A percentile compares a stretch with the other conserved stretches of the same genome.
Evolutionary conservation across 2,113 vertebrate genomes (phyloP).

Genomic region (Sander vitreus): DNA sequence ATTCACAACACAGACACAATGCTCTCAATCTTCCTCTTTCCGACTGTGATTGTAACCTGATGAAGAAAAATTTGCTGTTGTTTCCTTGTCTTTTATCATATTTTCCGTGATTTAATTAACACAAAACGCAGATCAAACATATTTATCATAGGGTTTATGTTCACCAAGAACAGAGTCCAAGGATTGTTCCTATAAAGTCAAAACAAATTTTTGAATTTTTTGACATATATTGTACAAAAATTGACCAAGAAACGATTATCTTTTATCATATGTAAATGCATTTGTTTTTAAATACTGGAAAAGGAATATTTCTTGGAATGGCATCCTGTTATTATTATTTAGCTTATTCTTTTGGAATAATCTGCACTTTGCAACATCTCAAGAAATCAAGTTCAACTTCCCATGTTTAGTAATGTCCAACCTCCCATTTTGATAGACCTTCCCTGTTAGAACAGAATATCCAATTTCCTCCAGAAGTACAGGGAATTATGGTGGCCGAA

Average conservation of each 20-base stretch:
- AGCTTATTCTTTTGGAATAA: background rate
- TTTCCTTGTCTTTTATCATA: conserved; percentile 16
- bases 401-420: conserved; percentile 1
- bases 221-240: background rate
- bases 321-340: background rate
- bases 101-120: background rate
- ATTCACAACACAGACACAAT: conserved; percentile 53
- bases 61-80: conserved; percentile 8
- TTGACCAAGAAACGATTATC: background rate
- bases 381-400: background rate
- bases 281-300: background rate
- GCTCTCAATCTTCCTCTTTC: conserved; percentile 51
- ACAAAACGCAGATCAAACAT: conserved; percentile 5
- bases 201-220: background rate
- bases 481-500: background rate
- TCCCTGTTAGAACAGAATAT: background rate
- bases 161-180: conserved; percentile 3
- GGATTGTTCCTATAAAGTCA: background rate
- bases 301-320: background rate
- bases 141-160: background rate
- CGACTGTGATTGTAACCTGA: conserved; percentile 21
- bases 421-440: background rate
- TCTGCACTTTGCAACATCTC: background rate
- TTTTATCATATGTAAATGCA: background rate
- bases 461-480: background rate